A percentile compares a stretch with the other conserved stretches of the same genome.
These are phyloP conservation scores for Epiblema foenella DNA, from an alignment of 2,888 invertebrate genomes.

Conservation along the genomic window DNA sequence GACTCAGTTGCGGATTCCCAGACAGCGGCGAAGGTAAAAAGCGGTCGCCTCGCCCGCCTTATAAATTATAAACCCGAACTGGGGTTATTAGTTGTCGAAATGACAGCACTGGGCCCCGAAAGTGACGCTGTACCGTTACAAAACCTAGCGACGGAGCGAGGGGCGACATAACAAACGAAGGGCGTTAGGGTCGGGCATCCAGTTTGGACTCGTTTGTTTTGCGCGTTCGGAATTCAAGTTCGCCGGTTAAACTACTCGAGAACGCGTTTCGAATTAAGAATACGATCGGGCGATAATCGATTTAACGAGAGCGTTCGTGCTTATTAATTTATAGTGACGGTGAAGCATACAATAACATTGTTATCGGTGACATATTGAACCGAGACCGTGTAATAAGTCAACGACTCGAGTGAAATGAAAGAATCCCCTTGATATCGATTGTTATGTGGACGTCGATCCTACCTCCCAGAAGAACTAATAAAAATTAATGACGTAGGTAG, in stretches of 20 bases:
- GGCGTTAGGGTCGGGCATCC: constrained; percentile 71
- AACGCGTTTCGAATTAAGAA: constrained; percentile 32
- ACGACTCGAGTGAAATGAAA: constrained; percentile 70
- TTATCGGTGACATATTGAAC: constrained; percentile 71
- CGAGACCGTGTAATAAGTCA: constrained; percentile 71
- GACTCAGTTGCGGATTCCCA: constrained; percentile 83
- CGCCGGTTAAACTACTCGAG: constrained; percentile 56
- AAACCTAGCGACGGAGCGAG: constrained; percentile 58
- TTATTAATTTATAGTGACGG: constrained; percentile 57
- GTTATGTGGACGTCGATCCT: constrained; percentile 53
- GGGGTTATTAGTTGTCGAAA: constrained; percentile 77
- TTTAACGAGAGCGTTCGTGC: constrained; percentile 50
- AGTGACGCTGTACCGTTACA: constrained; percentile 75
- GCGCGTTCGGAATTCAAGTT: constrained; percentile 66
- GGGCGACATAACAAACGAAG: constrained; percentile 64
- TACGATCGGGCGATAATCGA: constrained; percentile 35
- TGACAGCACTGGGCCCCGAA: constrained; percentile 62
- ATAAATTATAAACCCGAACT: constrained; percentile 73
- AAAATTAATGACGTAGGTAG: not conserved
- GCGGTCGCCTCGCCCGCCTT: constrained; percentile 75
- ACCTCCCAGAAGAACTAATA: constrained; percentile 43
- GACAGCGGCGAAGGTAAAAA: constrained; percentile 81
- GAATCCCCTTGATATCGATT: constrained; percentile 61
- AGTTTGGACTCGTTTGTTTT: constrained; percentile 62
- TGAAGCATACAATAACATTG: constrained; percentile 65